These are phyloP conservation scores for Glyptemys insculpta DNA, from an alignment of 2,797 vertebrate species.

Conservation along the genomic window DNA sequence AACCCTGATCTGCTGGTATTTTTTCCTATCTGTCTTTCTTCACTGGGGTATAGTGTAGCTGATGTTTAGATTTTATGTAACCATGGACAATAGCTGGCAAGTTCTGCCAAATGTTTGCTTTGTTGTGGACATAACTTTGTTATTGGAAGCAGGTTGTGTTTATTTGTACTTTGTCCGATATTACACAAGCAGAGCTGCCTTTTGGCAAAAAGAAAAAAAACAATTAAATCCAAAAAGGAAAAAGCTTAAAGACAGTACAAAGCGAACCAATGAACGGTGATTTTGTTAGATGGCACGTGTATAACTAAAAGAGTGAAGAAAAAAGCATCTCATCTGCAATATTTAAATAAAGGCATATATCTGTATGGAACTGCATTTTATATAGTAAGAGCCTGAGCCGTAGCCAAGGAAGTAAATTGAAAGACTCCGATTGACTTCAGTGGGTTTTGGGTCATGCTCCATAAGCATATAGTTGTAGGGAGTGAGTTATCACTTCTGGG, in stretches of 20 bases:
- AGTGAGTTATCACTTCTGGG: neutral
- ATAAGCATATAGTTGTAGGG: too few species aligned
- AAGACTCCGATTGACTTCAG: conserved; percentile 37
- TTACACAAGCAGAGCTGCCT: conserved; percentile 22
- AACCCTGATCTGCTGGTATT: conserved; percentile 10
- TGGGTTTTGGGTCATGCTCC: neutral
- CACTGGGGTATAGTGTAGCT: conserved; percentile 40
- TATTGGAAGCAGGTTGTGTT: conserved; percentile 56
- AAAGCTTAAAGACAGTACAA: neutral
- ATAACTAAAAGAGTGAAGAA: conserved; percentile 25
- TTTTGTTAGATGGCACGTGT: conserved; percentile 44
- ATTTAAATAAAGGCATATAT: conserved; percentile 23
- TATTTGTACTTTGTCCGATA: conserved; percentile 53
- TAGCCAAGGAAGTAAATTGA: conserved; percentile 59
- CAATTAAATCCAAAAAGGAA: conserved; percentile 28
- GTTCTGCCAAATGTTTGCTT: conserved; percentile 21
- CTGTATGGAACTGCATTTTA: conserved; percentile 71
- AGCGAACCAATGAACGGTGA: conserved; percentile 5
- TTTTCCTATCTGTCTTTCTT: conserved; percentile 37
- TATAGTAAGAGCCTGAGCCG: conserved; percentile 62
- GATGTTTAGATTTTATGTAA: conserved; percentile 2
- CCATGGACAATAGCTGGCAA: conserved; percentile 50
- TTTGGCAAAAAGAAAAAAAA: conserved; percentile 15
- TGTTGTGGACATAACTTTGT: conserved; percentile 43
- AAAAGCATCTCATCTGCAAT: conserved; percentile 45